Base-by-base conservation (phyloP, 2,113 vertebrate genomes). In the Chloropsis hardwickii region DNA sequence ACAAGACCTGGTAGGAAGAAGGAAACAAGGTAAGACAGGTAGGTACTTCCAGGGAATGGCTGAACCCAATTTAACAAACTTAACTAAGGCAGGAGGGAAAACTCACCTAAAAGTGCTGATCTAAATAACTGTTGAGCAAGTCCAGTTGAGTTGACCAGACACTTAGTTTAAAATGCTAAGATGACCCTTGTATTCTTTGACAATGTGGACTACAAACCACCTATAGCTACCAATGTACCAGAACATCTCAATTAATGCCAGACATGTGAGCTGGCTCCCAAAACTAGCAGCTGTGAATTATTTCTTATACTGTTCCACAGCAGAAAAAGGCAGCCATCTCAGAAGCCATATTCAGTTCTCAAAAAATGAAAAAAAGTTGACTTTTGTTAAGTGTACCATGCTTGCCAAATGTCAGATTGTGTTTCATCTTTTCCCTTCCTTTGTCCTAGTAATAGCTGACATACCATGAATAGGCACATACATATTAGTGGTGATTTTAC, bases 51-150 rank as follows among this genome's bases (percentile, higher is more conserved):
- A 77, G 62, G 18, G 22, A 22, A 17, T 6, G 8, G 16, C 2
- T 61, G 29, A 61, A 37, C 37, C 18, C 21, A 33, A 35, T 64
- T 45, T 54, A 48, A 73, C 6, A 48, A 65, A 53, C 35, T 10
- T n/a, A 82, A 4, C 23, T 31, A 44, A 74, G 24, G 20, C 23
- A 64, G 27, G 62, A 73, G 3, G 14, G 13, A 12, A 80, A 61
- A 48, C 50, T 47, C 19, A 20, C 35, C 27, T 69, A 45, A 51
- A 85, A 14, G 7, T 28, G 13, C 33, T 0, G 0, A 14, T 69
- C 22, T 54, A 73, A 40, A 40, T 25, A 86, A 78, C 14, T n/a
- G 22, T n/a, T 73, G 45, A 81, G 16, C 50, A 81, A 73, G 9
- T 40, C 29, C 20, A n/a, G 13, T 12, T 81, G 39, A 50, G 5